Evolutionary conservation across 2,113 vertebrate genomes (phyloP).

Genomic region (Oenanthe oenanthe): DNA sequence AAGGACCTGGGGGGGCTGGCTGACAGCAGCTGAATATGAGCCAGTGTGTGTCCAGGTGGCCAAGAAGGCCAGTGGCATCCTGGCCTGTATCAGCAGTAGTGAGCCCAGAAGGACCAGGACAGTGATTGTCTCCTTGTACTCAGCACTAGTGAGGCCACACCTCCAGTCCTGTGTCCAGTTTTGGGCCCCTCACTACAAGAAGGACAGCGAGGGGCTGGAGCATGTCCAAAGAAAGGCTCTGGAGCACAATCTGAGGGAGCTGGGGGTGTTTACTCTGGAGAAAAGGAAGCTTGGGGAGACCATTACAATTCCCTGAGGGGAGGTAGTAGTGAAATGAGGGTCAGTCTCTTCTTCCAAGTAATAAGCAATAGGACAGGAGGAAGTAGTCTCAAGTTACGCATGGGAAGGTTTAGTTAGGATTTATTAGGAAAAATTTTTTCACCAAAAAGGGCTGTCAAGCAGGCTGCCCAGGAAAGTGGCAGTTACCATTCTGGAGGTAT

Average conservation of each 20-base stretch:
- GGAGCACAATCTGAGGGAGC: neutral
- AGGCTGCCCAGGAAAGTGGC: neutral
- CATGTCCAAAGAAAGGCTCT: neutral
- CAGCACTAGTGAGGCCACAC: rapidly evolving
- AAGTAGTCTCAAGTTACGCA: neutral
- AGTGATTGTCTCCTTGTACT: neutral
- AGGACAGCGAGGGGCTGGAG: neutral
- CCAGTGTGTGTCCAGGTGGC: neutral
- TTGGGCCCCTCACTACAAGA: neutral
- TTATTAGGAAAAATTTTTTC: neutral
- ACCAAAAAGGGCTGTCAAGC: neutral
- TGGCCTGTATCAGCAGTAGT: neutral
- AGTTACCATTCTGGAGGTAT: neutral
- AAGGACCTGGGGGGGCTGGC: neutral
- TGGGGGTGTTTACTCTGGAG: neutral
- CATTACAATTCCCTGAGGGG: neutral
- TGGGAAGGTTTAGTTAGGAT: neutral
- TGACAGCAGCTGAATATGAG: neutral
- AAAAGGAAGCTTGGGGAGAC: neutral
- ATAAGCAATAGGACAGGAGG: neutral
- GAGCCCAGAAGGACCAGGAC: neutral
- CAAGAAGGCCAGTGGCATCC: neutral
- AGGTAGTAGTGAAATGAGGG: neutral
- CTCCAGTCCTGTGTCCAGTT: rapidly evolving
- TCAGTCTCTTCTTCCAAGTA: neutral